Evolutionary conservation across 2,797 vertebrate species (phyloP).

Genomic region (Vultur gryphus): DNA sequence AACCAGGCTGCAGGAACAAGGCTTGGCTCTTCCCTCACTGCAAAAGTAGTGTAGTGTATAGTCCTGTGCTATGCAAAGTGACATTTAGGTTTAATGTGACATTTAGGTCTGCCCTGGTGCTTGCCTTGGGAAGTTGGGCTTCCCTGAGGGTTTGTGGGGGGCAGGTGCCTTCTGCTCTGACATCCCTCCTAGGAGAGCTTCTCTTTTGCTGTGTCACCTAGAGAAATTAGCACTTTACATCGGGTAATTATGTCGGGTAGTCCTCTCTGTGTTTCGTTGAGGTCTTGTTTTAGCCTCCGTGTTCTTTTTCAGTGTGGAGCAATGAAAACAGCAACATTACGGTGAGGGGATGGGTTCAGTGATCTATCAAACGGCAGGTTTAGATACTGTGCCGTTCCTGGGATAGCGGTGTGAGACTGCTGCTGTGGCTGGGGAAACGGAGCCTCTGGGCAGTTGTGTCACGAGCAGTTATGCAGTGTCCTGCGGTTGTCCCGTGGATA

Average conservation of each 20-base stretch:
- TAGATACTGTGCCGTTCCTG: accelerated
- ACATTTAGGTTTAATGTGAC: neutral
- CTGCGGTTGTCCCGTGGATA: accelerated
- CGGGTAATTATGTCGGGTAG: neutral
- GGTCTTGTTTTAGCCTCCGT: neutral
- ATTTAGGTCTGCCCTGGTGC: neutral
- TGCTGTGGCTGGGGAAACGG: neutral
- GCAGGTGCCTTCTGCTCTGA: neutral
- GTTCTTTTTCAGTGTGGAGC: neutral
- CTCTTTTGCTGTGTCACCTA: neutral
- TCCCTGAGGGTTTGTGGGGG: neutral
- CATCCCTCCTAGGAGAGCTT: neutral
- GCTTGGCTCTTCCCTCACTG: neutral
- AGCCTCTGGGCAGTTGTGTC: neutral
- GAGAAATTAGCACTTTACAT: neutral
- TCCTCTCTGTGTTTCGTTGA: neutral
- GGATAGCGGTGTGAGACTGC: accelerated
- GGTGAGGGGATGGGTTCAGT: neutral
- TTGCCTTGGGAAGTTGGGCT: neutral
- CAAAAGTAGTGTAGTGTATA: accelerated
- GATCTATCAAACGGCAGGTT: neutral
- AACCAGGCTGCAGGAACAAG: neutral
- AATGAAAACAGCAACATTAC: accelerated
- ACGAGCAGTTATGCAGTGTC: neutral
- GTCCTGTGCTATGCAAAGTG: neutral